Base-by-base conservation (phyloP, 2,797 vertebrate genomes). In the Micrastur ruficollis region DNA sequence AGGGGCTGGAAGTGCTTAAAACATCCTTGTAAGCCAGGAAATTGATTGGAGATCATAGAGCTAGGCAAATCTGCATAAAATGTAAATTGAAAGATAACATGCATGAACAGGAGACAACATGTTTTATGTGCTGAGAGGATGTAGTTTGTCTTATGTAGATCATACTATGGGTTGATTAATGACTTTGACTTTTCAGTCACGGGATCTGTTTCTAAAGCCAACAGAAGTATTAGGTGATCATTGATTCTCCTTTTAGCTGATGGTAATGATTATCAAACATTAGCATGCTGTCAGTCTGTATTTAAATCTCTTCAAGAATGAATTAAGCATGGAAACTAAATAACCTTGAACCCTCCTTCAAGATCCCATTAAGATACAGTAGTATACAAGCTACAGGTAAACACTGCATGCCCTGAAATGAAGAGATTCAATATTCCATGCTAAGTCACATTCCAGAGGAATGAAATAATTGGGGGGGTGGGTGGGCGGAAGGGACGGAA, bases 151-250 rank as follows among this genome's bases (percentile, higher is more conserved):
- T 97, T 97, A 95, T 66, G 87, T 81, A 97, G 93, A 96, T 97
- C 96, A 91, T 96, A 93, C 88, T 90, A 38, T 76, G 80, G 93
- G 82, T 87, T 97, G 97, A 98, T 98, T 96, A 96, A 97, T 93
- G 93, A 91, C 95, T 95, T 96, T 96, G 96, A 95, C 95, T 97
- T 97, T 97, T 95, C 92, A 85, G 84, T 93, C 76, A 82, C 8
- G 0, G 74, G 72, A 75, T 97, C 89, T 78, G 13, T 93, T 84
- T 91, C 76, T 71, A 70, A 96, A 93, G 68, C 49, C 73, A 95
- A 53, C 74, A 88, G 61, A 89, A 61, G 86, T 92, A 96, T 93
- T 88, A 88, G 67, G 73, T 83, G 81, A 92, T 90, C 94, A 61
- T 50, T 74, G 91, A 94, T 79, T 93, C 70, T 67, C 34, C 84